Base-by-base conservation (phyloP, 2,888 invertebrate species). In the Xanthia togata region DNA sequence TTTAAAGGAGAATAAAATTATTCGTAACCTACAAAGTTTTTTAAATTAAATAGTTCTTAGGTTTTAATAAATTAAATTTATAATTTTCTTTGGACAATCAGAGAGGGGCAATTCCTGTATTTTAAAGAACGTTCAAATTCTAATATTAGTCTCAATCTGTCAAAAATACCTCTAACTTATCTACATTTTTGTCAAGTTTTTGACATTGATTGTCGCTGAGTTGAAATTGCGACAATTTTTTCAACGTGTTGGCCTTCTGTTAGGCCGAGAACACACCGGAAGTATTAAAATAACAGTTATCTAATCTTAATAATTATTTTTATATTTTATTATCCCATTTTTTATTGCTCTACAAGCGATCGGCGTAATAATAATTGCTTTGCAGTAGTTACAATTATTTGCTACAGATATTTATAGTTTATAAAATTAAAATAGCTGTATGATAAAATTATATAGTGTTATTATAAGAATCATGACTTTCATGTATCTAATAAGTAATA, bases 251-350 rank as follows among this genome's bases (percentile, higher is more conserved):
- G 9, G 9, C 17, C n/a, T 38, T 64, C 20, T 64, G 38, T 9
- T 38, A 6, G 6, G 20, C 20, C 20, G n/a, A 20, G 5, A 11
- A 12, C 3, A 65, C 20, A 44, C 20, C 26, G 4, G 8, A 50
- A 23, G 17, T 63, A 57, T 63, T 71, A 57, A 41, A 71, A 44
- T 17, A 63, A 47, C 14, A 47, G 50, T 53, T 47, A 55, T 60
- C 59, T 74, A 47, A 79, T 62, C 35, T 47, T n/a, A 11, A 12
- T 62, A 50, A 55, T 75, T 41, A 26, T 62, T 75, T 60, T 81
- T 55, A 67, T 55, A 31, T 50, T 70, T 81, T 82, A 82, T 41
- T 59, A 26, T 38, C 47, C 20, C n/a, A 35, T 47, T 59, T 82
- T 78, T 78, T 55, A 83, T 69, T 55, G 11, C 50, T 31, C 4